Evolutionary conservation across 2,797 vertebrate genomes (phyloP), one percentile per base, ranked within the genome.

Genomic region (Paratrypauchen microcephalus): DNA sequence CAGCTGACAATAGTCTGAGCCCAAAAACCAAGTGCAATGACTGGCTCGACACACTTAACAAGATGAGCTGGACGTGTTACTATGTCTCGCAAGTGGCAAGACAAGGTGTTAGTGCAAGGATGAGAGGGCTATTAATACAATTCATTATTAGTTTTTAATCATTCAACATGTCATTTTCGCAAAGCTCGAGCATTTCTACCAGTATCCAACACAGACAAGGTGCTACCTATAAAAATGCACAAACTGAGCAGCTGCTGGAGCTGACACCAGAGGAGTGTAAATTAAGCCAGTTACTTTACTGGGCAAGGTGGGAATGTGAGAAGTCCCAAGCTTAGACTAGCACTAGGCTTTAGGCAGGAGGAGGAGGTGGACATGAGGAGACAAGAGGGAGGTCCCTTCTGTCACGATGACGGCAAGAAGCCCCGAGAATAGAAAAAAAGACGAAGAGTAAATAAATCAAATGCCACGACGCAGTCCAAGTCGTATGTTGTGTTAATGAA

Each of bases 271-370:
- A 75, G 78, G 73, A 84, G 87, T 45, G 91, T 92, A 93, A 94
- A 88, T 81, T 73, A 88, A 93, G 85, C 89, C 81, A 79, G 89
- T 87, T 89, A 79, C 92, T 91, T 93, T 90, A 88, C 91, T 92
- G 89, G 90, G 89, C 71, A 77, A 87, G 76, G 86, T 87, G 88
- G 91, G 86, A 91, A 91, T 86, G 84, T 87, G 90, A 92, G 91
- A 92, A 86, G 88, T 84, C 77, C 73, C 78, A 63, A 52, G 78
- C 85, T 90, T 86, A 86, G 79, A 77, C 77, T 28, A 77, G 86
- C 78, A 76, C 87, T 89, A 82, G 24, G 41, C 75, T 65, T 72
- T 64, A 1, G 19, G 52, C 36, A 65, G 66, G 26, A 66, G 75
- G 39, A 19, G 66, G 36, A 48, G 13, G 41, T 2, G 4, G 41